Base-by-base conservation (phyloP, 2,113 vertebrate species). In the Stegastes partitus region DNA sequence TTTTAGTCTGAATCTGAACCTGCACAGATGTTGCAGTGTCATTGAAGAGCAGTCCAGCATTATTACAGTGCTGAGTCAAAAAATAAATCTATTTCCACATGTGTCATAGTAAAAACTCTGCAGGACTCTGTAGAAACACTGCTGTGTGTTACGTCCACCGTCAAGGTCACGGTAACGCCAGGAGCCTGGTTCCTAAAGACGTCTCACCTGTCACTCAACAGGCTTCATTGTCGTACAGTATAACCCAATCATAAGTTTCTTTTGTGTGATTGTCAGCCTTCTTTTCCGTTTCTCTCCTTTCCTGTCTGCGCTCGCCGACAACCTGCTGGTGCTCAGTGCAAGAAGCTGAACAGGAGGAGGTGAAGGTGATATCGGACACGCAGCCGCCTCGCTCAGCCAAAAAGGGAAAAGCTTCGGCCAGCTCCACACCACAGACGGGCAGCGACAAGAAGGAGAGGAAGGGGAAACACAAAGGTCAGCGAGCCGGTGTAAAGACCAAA, bases 381-480 rank as follows among this genome's bases (percentile, higher is more conserved):
- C 96, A 97, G 92, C 93, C 93, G 77, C 95, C 95, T 75, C 97
- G 97, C 93, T 96, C 98, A 62, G 91, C 95, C 92, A 98, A 98
- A 96, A 98, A 97, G 94, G 62, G 92, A 92, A 97, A 96, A 95
- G 94, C 95, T 1, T 94, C 93, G 18, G 93, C 95, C 47, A 90
- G 95, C 57, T 95, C 96, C 0, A 96, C 96, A 73, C 96, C 94
- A 77, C 97, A 98, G 91, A 95, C 95, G 9, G 95, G 96, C 94
- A 96, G 95, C 86, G 87, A 95, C 81, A 97, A 95, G 93, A 98
- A 97, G 93, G 98, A 99, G 94, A 97, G 96, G 94, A 97, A 95
- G 93, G 97, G 96, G 61, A 98, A 97, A 85, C 96, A 97, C 92
- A 98, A 98, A 99, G 98, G 98, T 99, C 93, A 96, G 97, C 91